Evolutionary conservation across 2,888 invertebrate genomes (phyloP), one percentile per base, ranked within the genome.

Genomic region (Carcina quercana): DNA sequence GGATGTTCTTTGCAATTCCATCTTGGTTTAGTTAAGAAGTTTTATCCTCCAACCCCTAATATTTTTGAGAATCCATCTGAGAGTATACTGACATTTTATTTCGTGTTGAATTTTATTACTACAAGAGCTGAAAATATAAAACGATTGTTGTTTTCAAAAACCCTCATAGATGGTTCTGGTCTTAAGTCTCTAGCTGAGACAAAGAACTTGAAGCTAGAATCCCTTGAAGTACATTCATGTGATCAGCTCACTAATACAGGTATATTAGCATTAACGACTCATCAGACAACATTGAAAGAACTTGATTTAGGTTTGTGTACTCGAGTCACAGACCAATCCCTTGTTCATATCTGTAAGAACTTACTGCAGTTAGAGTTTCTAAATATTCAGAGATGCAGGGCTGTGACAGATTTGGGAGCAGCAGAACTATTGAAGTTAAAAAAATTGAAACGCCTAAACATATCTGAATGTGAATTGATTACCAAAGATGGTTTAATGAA

Each of bases 1-100:
- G 87, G 86, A 5, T 90, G 90, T 45, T 89, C 89, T 35, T 86
- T 93, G 29, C 89, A 91, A 15, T 93, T 91, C 59, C 91, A 91
- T 57, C 73, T 83, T 37, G 89, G 89, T 4, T 78, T 90, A 20
- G 88, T 89, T 24, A 86, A 88, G 40, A 88, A 88, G 37, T 91
- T 91, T 63, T 91, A 91, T 67, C 88, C 90, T 0, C 63, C 75
- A 25, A 63, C 59, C 25, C 53, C 59, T 27, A 55, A 75, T 38
- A 58, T 76, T 34, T 70, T 63, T 42, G 45, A 49, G 40, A 73
- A 52, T 33, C 87, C 88, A 36, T 91, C 90, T 26, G 89, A 90
- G 49, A 89, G 89, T 50, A 88, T 92, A 2, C 61, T 93, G 14
- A 92, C 92, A 20, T 93, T 92, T 53, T 85, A 86, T 44, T 90